These are phyloP conservation scores for Oegoconia quadripuncta DNA, from an alignment of 2,888 invertebrate genomes.

Conservation along the genomic window DNA sequence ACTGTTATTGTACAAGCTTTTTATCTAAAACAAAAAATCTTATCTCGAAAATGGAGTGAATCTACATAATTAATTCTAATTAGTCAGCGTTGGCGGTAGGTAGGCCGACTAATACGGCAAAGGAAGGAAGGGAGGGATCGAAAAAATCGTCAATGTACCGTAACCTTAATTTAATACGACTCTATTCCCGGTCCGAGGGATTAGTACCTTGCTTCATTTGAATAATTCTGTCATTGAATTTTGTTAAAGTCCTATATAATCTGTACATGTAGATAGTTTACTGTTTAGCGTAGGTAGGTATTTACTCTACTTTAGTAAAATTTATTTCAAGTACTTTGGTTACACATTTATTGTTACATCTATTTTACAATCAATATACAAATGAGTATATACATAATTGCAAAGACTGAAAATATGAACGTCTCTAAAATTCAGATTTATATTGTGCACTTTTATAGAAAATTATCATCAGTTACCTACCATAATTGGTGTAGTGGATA, in stretches of 20 bases:
- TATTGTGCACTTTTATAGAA: too few relatives aligned
- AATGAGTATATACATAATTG: too few relatives aligned
- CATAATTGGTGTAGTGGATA: constrained; percentile 47
- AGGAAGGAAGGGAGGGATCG: constrained; percentile 44
- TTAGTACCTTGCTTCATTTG: constrained; percentile 44
- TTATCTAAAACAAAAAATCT: constrained; percentile 23
- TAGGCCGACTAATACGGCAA: constrained; percentile 35
- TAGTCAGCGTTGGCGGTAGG: constrained; percentile 38
- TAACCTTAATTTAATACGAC: constrained; percentile 56
- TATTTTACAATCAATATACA: too few relatives aligned
- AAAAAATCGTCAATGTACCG: constrained; percentile 59
- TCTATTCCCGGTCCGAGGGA: constrained; percentile 42
- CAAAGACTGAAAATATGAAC: too few relatives aligned
- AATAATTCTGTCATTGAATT: constrained; percentile 58
- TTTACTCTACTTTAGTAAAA: too few relatives aligned
- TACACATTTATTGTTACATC: too few relatives aligned
- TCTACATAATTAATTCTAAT: constrained; percentile 59
- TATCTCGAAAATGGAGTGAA: constrained; percentile 29
- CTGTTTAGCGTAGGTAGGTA: constrained; percentile 7
- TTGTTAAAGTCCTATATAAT: constrained; percentile 28
- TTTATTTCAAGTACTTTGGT: too few relatives aligned
- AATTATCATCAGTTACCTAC: constrained; percentile 34
- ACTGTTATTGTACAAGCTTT: not conserved
- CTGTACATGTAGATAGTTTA: constrained; percentile 14
- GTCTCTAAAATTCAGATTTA: too few relatives aligned